Conservation (phyloP, 2,113 vertebrate genomes). For the Albula goreensis region DNA sequence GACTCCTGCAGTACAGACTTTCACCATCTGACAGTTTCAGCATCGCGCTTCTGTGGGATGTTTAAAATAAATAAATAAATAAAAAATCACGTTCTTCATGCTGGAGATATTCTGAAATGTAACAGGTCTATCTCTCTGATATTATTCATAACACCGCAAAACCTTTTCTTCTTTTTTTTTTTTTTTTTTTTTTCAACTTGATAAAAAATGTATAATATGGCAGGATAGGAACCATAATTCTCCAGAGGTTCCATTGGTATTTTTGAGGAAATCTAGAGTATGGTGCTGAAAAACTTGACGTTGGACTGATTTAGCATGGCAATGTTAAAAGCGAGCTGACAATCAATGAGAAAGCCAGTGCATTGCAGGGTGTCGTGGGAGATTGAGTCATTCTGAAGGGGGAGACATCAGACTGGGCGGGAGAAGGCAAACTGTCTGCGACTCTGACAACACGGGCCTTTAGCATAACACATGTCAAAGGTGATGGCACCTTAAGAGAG, state of each 20-base stretch:
- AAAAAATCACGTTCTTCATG: background rate
- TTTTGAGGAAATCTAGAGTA: background rate
- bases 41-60: background rate
- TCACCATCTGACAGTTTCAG: background rate
- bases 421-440: background rate
- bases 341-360: background rate
- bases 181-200: background rate
- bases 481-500: background rate
- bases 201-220: background rate
- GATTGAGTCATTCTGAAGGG: background rate
- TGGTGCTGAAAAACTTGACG: background rate
- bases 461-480: background rate
- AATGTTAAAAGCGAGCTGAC: background rate
- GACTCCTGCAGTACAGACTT: background rate
- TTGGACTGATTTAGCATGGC: background rate
- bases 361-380: background rate
- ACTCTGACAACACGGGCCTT: background rate
- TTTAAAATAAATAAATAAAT: background rate
- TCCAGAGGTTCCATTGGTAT: background rate
- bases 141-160: background rate
- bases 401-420: background rate
- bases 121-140: background rate
- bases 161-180: background rate
- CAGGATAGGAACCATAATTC: background rate
- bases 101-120: background rate